Percentiles rank a stretch among this genome's conserved stretches.
Conservation (phyloP, 1,140 invertebrate species). For the Phymastichus coffea region DNA sequence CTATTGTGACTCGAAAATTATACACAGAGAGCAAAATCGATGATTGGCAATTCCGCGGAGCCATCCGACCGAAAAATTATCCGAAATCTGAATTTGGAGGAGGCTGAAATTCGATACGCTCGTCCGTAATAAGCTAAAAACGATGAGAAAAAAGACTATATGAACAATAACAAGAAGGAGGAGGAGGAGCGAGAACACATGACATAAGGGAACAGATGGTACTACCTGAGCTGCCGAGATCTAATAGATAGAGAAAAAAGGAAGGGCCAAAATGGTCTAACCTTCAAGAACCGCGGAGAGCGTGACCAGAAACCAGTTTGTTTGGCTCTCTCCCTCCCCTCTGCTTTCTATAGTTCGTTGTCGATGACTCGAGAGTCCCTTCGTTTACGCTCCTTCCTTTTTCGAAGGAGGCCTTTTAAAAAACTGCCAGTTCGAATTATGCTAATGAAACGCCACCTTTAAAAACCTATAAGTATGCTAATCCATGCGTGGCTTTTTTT, state of each 20-base stretch:
- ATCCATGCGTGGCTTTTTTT: not conserved
- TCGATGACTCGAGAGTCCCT: not conserved
- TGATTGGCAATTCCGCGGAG: too few species aligned
- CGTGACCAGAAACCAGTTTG: constrained; percentile 28
- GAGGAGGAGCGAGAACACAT: not conserved
- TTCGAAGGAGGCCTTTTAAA: constrained; percentile 22
- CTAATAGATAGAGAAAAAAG: constrained; percentile 29
- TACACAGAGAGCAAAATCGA: too few species aligned
- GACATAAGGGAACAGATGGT: constrained; percentile 14
- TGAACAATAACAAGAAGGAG: constrained; percentile 19
- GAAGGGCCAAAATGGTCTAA: constrained; percentile 16
- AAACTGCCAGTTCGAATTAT: constrained; percentile 2
- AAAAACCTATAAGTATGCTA: constrained; percentile 25
- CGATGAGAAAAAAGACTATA: not conserved
- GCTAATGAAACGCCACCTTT: constrained; percentile 12
- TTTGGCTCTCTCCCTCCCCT: not conserved
- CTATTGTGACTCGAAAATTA: too few species aligned
- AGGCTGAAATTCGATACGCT: constrained; percentile 14
- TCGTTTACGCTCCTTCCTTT: too few species aligned
- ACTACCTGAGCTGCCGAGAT: constrained; percentile 25
- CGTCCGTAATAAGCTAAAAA: constrained; percentile 7
- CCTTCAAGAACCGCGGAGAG: constrained; percentile 22
- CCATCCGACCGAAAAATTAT: not conserved
- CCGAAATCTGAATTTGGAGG: constrained; percentile 15
- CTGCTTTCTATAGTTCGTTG: too few species aligned